These are phyloP conservation scores for Drosophila virilis DNA, from an alignment of 1,140 invertebrate genomes.

Conservation along the genomic window DNA sequence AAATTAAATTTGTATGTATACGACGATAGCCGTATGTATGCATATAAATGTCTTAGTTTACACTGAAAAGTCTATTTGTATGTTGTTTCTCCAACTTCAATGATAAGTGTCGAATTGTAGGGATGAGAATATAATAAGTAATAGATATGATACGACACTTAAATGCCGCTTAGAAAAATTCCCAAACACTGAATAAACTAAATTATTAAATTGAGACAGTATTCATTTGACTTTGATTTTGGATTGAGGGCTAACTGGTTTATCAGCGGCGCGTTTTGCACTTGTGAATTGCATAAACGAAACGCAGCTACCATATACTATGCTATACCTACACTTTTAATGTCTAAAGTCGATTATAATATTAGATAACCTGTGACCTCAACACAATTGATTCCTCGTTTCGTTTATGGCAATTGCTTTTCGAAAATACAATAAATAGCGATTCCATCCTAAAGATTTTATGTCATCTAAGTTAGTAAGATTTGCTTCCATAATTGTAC, in stretches of 20 bases:
- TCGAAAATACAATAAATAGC: no score
- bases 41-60: slow-evolving; percentile 31
- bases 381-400: no score
- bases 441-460: no score
- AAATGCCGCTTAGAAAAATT: slow-evolving; percentile 52
- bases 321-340: background rate
- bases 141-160: slow-evolving; percentile 43
- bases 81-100: slow-evolving; percentile 56
- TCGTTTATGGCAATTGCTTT: no score
- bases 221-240: slow-evolving; percentile 22
- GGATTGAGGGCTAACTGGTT: slow-evolving; percentile 11
- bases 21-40: background rate
- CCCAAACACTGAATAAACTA: slow-evolving; percentile 73
- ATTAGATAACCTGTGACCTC: slow-evolving; percentile 20
- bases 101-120: slow-evolving; percentile 34
- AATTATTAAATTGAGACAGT: slow-evolving; percentile 66
- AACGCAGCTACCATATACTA: background rate
- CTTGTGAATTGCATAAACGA: slow-evolving; percentile 2
- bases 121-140: slow-evolving; percentile 63
- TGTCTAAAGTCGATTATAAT: background rate
- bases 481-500: no score
- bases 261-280: slow-evolving; percentile 2
- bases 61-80: slow-evolving; percentile 42
- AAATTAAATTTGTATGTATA: slow-evolving; percentile 14
- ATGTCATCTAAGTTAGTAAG: no score